A percentile compares a stretch with the other conserved stretches of the same genome.
Conservation (phyloP, 2,113 vertebrate species). For the Pipa parva region DNA sequence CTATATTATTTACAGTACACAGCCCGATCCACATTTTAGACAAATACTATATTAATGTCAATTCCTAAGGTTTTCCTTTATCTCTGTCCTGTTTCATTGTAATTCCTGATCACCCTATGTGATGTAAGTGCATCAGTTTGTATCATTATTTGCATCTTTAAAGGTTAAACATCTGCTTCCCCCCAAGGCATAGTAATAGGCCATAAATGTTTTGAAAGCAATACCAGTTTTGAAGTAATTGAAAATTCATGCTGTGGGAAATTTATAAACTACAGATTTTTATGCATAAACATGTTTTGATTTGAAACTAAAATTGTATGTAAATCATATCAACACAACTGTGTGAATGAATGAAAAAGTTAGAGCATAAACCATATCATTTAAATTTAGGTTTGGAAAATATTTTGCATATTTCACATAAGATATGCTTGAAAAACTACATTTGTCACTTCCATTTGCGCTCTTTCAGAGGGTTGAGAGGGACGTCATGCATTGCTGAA, state of each 20-base stretch:
- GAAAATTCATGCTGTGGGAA: neutral
- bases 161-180: neutral
- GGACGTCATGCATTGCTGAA: too few species aligned
- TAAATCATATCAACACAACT: neutral
- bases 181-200: neutral
- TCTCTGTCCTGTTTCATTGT: neutral
- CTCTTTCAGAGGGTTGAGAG: too few species aligned
- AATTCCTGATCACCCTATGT: neutral
- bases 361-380: neutral
- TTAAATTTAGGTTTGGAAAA: neutral
- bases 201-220: constrained; percentile 5
- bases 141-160: too few species aligned
- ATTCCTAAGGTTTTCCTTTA: too few species aligned
- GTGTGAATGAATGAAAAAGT: neutral
- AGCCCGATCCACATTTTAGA: too few species aligned
- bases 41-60: too few species aligned
- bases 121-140: too few species aligned
- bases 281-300: constrained; percentile 3
- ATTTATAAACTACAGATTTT: constrained; percentile 3
- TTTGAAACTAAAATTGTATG: neutral
- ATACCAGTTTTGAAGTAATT: constrained; percentile 3
- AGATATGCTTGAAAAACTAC: neutral
- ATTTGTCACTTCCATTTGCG: neutral
- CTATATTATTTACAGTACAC: too few species aligned
- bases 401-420: neutral